Evolutionary conservation across 2,888 invertebrate genomes (phyloP).

Genomic region (Spodoptera exigua): DNA sequence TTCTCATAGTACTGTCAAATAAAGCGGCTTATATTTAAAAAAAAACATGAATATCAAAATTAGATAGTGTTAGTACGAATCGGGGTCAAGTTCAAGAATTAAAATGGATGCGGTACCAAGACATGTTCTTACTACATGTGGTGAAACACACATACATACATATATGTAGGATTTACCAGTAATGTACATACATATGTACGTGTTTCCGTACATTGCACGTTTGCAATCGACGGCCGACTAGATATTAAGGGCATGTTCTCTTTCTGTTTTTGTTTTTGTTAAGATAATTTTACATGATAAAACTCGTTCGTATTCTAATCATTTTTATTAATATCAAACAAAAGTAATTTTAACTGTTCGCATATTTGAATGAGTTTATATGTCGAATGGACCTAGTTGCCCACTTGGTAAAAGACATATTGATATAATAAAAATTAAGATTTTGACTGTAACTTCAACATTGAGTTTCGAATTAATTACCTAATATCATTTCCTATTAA

Average conservation of each 20-base stretch:
- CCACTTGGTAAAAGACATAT: too few relatives aligned
- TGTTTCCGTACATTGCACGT: conserved; percentile 38
- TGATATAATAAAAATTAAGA: too few relatives aligned
- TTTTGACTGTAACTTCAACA: too few relatives aligned
- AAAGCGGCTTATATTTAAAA: background rate
- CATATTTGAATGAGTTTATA: too few relatives aligned
- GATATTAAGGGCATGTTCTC: conserved; percentile 31
- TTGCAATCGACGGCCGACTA: conserved; percentile 27
- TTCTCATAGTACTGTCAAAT: conserved; percentile 5
- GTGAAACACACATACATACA: conserved; percentile 39
- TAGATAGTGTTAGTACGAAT: conserved; percentile 24
- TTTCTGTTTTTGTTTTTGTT: background rate
- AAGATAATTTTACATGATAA: too few relatives aligned
- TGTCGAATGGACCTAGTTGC: too few relatives aligned
- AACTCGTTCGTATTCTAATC: too few relatives aligned
- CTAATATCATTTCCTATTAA: too few relatives aligned
- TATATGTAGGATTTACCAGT: conserved; percentile 30
- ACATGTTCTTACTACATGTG: conserved; percentile 15
- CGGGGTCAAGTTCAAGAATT: conserved; percentile 44
- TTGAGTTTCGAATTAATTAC: too few relatives aligned
- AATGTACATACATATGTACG: conserved; percentile 29
- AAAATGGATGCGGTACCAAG: conserved; percentile 28
- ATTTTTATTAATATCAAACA: too few relatives aligned
- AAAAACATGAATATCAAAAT: conserved; percentile 8
- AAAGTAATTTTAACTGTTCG: too few relatives aligned